Evolutionary conservation across 2,888 invertebrate genomes (phyloP).

Genomic region (Cephus sareptanus): DNA sequence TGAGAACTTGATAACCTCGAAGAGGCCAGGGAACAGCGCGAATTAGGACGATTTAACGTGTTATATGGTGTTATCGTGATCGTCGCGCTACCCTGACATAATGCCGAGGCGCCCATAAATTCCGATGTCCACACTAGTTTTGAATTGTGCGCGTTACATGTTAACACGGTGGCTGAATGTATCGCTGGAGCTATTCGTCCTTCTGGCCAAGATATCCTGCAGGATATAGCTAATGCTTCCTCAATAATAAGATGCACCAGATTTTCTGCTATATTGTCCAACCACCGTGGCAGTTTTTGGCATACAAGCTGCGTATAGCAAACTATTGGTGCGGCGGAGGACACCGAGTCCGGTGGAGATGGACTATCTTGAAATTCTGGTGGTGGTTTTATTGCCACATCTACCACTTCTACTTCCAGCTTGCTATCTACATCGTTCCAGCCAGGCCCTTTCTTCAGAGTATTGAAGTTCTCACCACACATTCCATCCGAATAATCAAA

Average conservation of each 20-base stretch:
- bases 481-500: constrained; percentile 82
- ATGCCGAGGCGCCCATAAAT: constrained; percentile 69
- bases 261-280: constrained; percentile 67
- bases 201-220: constrained; percentile 63
- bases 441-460: constrained; percentile 81
- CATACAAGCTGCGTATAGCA: constrained; percentile 28
- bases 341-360: constrained; percentile 60
- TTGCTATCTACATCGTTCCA: constrained; percentile 68
- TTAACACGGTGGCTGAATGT: constrained; percentile 41
- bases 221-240: constrained; percentile 67
- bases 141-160: constrained; percentile 38
- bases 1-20: constrained; percentile 86
- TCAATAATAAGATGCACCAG: constrained; percentile 67
- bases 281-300: constrained; percentile 44
- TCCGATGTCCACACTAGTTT: constrained; percentile 70
- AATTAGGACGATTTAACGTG: constrained; percentile 73
- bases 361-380: constrained; percentile 83
- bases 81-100: constrained; percentile 54
- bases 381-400: constrained; percentile 82
- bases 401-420: constrained; percentile 69
- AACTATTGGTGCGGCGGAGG: constrained; percentile 55
- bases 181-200: constrained; percentile 51
- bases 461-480: constrained; percentile 85
- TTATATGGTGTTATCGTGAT: constrained; percentile 62
- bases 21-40: constrained; percentile 81